phyloP scores from a whole-genome alignment of 2,113 vertebrate species.

The Ia io region DNA sequence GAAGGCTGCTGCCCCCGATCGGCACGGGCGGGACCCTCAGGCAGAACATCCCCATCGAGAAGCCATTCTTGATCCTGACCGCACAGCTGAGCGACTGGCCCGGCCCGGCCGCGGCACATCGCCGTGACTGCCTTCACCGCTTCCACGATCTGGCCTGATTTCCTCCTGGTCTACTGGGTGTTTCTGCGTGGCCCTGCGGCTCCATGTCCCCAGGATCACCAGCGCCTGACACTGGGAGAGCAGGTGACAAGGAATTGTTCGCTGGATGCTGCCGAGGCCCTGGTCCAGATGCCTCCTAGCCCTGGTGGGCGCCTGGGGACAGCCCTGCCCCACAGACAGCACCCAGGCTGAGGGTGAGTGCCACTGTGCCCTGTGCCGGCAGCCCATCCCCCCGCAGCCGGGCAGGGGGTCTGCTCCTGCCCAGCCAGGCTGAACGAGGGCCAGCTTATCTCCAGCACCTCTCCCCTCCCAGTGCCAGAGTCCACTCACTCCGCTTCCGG shows the following conservation, averaged over 20 bases:
- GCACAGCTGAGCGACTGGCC: background rate
- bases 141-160: background rate
- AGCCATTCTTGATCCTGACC: no score
- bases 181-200: background rate
- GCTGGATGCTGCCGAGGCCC: background rate
- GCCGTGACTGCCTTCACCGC: background rate
- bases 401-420: fast-evolving
- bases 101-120: fast-evolving
- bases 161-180: background rate
- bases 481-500: background rate
- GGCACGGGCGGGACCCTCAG: no score
- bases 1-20: no score
- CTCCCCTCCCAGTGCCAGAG: background rate
- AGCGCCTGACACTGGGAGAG: fast-evolving
- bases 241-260: background rate
- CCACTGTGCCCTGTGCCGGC: background rate
- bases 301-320: background rate
- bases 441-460: background rate
- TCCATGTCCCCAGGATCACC: fast-evolving
- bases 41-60: background rate
- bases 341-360: background rate
- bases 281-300: background rate
- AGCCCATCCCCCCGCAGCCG: fast-evolving
- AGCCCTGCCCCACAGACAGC: no score
- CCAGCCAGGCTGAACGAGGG: no score